Percentiles rank a stretch among this genome's conserved stretches.
Conservation (phyloP, 2,797 vertebrate species). For the Sternotherus odoratus region DNA sequence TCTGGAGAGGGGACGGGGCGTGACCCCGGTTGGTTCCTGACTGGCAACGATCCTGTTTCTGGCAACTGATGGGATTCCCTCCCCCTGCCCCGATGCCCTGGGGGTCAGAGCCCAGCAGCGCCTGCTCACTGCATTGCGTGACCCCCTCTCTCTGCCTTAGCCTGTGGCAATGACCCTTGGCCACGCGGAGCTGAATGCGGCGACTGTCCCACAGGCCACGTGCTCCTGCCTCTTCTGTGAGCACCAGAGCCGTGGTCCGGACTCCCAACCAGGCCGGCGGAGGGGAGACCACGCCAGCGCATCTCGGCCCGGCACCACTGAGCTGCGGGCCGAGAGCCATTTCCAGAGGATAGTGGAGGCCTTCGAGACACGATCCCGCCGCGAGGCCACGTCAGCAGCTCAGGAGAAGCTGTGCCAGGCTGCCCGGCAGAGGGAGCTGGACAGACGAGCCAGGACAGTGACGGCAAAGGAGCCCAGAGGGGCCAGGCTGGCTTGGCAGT, state of each 20-base stretch:
- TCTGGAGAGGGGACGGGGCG: too few species aligned
- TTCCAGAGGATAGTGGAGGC: constrained; percentile 15
- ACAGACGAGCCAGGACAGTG: not conserved
- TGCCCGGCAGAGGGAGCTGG: not conserved
- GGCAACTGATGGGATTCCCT: not conserved
- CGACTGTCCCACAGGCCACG: not conserved
- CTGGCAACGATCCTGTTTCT: not conserved
- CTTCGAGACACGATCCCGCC: not conserved
- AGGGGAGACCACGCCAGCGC: not conserved
- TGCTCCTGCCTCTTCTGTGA: constrained; percentile 22
- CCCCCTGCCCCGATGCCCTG: not conserved
- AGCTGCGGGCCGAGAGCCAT: not conserved
- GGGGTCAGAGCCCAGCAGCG: not conserved
- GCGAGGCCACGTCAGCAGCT: not conserved
- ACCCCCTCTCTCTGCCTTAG: not conserved
- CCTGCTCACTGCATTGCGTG: not conserved
- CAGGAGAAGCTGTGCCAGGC: not conserved
- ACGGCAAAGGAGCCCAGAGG: not conserved
- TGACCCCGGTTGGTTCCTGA: not conserved
- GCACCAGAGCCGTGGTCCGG: not conserved
- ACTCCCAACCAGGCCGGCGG: not conserved
- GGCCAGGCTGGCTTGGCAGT: not conserved
- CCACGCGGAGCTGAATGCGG: not conserved
- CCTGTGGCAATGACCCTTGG: not conserved
- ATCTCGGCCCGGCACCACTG: fast-evolving